phyloP scores from a whole-genome alignment of 2,113 vertebrate species.

The Columbina picui region DNA sequence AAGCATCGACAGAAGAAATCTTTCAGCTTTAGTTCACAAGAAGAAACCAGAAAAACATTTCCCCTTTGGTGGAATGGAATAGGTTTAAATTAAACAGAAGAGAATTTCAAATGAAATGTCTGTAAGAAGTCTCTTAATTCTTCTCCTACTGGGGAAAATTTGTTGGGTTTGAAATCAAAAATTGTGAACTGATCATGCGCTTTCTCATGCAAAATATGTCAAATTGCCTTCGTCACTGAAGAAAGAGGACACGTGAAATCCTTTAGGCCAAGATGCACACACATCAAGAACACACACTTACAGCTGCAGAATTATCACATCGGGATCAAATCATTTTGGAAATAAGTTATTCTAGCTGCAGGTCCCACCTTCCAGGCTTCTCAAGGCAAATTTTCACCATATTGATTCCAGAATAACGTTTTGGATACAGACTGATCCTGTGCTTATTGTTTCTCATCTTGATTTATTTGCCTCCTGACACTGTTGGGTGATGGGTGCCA shows the following conservation, averaged over 20 bases:
- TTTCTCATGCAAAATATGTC: background rate
- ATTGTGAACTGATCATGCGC: background rate
- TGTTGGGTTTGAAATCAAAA: background rate
- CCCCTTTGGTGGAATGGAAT: background rate
- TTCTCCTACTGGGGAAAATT: background rate
- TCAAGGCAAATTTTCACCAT: background rate
- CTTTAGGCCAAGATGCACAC: background rate
- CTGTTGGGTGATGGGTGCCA: background rate
- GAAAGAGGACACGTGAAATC: background rate
- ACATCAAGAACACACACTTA: background rate
- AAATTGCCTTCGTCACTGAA: background rate
- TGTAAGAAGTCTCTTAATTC: background rate
- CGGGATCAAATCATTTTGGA: background rate
- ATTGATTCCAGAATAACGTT: background rate
- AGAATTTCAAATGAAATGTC: background rate
- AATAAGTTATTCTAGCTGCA: background rate
- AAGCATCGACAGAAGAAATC: background rate
- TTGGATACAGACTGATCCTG: fast-evolving
- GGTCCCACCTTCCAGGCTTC: background rate
- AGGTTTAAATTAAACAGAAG: background rate
- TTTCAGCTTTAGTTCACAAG: slow-evolving; percentile 5
- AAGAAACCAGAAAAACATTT: slow-evolving; percentile 3
- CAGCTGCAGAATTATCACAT: background rate
- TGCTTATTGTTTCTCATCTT: background rate
- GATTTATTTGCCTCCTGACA: background rate